Evolutionary conservation across 92 coral and sea anemone genomes (phyloP).

Genomic region (Epizoanthus stellaris): DNA sequence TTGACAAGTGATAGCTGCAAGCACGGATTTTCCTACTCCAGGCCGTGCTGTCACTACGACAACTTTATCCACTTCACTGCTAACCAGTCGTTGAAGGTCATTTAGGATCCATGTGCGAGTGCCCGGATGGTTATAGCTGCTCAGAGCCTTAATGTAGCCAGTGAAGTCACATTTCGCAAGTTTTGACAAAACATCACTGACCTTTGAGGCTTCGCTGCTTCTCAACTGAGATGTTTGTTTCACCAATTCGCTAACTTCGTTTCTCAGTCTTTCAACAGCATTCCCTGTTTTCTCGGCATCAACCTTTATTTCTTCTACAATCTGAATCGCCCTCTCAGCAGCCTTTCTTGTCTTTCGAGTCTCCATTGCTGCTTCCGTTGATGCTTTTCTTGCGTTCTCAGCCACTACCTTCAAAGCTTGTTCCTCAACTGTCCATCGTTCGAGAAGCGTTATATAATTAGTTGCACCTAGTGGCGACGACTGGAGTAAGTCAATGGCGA

Average conservation of each 20-base stretch:
- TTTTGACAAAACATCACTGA: slow-evolving; percentile 25
- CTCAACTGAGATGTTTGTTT: neutral
- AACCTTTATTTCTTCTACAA: slow-evolving; percentile 3
- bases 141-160: slow-evolving; percentile 42
- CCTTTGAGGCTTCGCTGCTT: neutral
- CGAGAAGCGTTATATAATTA: slow-evolving; percentile 18
- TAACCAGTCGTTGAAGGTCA: slow-evolving; percentile 51
- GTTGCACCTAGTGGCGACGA: slow-evolving; percentile 20
- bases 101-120: slow-evolving; percentile 69
- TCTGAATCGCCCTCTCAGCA: slow-evolving; percentile 23
- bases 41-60: slow-evolving; percentile 59
- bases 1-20: slow-evolving; percentile 64
- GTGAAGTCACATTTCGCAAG: slow-evolving; percentile 67
- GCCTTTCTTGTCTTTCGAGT: slow-evolving; percentile 25
- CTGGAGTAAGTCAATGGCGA: slow-evolving; percentile 10
- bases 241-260: slow-evolving; percentile 3
- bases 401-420: slow-evolving; percentile 31
- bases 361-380: slow-evolving; percentile 8
- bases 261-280: slow-evolving; percentile 27
- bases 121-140: slow-evolving; percentile 49
- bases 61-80: slow-evolving; percentile 57
- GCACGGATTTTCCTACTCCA: slow-evolving; percentile 78
- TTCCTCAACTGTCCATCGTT: slow-evolving; percentile 25
- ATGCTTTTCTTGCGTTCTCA: slow-evolving; percentile 17
- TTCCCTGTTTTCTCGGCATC: slow-evolving; percentile 27